Base-by-base conservation (phyloP, 2,888 invertebrate species). In the Capitulum mitella region DNA sequence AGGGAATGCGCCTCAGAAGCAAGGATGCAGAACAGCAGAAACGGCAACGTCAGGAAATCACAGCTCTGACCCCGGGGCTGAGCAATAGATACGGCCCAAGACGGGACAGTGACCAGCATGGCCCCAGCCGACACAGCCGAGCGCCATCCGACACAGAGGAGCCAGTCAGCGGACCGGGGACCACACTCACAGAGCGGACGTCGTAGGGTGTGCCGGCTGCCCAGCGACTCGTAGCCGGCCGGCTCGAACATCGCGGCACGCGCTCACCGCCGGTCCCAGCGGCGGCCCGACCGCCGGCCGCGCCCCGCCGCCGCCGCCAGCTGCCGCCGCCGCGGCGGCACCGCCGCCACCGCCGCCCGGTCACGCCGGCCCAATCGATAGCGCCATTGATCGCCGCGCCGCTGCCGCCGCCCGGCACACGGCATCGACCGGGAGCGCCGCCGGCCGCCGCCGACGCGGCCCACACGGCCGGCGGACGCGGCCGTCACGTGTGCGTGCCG, bases 201-300 rank as follows among this genome's bases (percentile, higher is more conserved):
- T 0, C 70, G 70, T 22, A 70, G 70, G 6, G 70, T 37, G 37
- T 75, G 75, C 5, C 75, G 75, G 29, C 43, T 46, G 29, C 75
- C 75, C 75, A 75, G 29, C n/a, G 75, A 75, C 75, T 75, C 75
- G 75, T 75, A 75, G 19, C 75, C 75, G 75, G 75, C 29, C 12
- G 75, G 26, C n/a, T 75, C 75, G 46, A 75, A 75, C 75, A 75
- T 75, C 19, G 70, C 37, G 29, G 5, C 61, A 32, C 54, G 22
- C 6, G 43, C 43, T 43, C 43, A 43, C 43, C 43, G 43, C 6
- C 43, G 43, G 43, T 5, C 6, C 43, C 6, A 12, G 43, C 43
- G 43, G 43, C 43, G 43, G 43, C 43, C 43, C 5, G 43, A 43
- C 43, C 12, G 43, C 43, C 43, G 43, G 43, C 5, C 6, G 43